Percentiles rank a stretch among this genome's conserved stretches.
Evolutionary conservation across 1,140 invertebrate genomes (phyloP).

Genomic region (Episyrphus balteatus): DNA sequence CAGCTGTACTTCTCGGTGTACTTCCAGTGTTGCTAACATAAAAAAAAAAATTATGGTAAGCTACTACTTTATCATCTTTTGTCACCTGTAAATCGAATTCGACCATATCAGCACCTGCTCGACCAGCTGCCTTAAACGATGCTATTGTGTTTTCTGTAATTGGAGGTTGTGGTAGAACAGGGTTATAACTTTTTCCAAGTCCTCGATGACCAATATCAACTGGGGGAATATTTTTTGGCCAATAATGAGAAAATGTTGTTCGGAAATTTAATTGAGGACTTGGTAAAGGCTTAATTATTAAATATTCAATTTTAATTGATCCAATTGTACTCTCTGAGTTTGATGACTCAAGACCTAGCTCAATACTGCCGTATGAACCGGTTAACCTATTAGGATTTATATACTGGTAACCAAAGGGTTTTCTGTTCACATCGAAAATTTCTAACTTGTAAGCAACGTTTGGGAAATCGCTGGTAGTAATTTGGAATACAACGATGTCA

Average conservation of each 20-base stretch:
- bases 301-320: conserved; percentile 46
- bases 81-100: conserved; percentile 95
- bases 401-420: conserved; percentile 67
- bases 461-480: conserved; percentile 13
- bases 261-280: conserved; percentile 58
- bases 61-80: conserved; percentile 95
- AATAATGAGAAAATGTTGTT: conserved; percentile 69
- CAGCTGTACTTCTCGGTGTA: conserved; percentile 57
- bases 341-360: conserved; percentile 67
- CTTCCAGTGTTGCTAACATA: conserved; percentile 78
- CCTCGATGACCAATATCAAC: conserved; percentile 88
- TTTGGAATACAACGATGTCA: conserved; percentile 29
- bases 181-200: conserved; percentile 53
- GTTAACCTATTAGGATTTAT: conserved; percentile 36
- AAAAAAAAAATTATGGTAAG: conserved; percentile 87
- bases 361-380: conserved; percentile 58
- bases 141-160: conserved; percentile 89
- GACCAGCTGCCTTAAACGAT: conserved; percentile 73
- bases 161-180: conserved; percentile 51
- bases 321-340: conserved; percentile 50
- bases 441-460: conserved; percentile 19
- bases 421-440: conserved; percentile 15
- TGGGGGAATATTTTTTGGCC: conserved; percentile 70
- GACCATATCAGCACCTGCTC: conserved; percentile 82
- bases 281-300: conserved; percentile 61